Evolutionary conservation across 2,797 vertebrate species (phyloP), one percentile per base, ranked within the genome.

Genomic region (Pitangus sulphuratus): DNA sequence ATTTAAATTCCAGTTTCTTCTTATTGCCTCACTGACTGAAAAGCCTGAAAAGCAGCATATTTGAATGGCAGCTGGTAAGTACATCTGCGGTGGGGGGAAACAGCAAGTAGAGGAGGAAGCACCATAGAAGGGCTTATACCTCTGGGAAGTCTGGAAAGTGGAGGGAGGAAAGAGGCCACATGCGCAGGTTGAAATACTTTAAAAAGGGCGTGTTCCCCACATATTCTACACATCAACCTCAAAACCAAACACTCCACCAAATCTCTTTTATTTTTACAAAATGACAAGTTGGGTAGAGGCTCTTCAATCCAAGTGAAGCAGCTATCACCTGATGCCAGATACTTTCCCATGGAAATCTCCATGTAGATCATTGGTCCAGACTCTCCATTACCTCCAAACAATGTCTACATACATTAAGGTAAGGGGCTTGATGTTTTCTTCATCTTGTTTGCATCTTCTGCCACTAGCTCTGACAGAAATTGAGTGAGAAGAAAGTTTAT

Each of bases 131-230:
- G 25, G 4, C 40, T 48, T 60, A 39, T 14, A 44, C 18, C 15
- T 80, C 56, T 26, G 13, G 7, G 12, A 9, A 60, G 48, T 21
- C 33, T 33, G 18, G 33, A 70, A 87, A 84, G 20, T 22, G 42
- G 28, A 42, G 35, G 45, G 13, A 86, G 30, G 12, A 75, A 79
- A 71, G 33, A 80, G 44, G 5, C 7, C 12, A 21, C 15, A 22
- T 7, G 1, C 40, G 57, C 54, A 20, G 6, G 19, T 7, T 47
- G 18, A 86, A 86, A 82, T 30, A 5, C 14, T 76, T 86, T 58
- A 3, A 60, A 76, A 89, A 35, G 18, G 8, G 15, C 5, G 15
- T 0, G 0, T 31, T 70, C 21, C 9, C 14, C 22, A 19, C 1
- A 20, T 83, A 78, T 65, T 65, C 40, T 74, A n/a, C 9, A 20